A percentile compares a stretch with the other conserved stretches of the same genome.
phyloP scores from a whole-genome alignment of 2,797 vertebrate species.

The Propithecus perrieri region DNA sequence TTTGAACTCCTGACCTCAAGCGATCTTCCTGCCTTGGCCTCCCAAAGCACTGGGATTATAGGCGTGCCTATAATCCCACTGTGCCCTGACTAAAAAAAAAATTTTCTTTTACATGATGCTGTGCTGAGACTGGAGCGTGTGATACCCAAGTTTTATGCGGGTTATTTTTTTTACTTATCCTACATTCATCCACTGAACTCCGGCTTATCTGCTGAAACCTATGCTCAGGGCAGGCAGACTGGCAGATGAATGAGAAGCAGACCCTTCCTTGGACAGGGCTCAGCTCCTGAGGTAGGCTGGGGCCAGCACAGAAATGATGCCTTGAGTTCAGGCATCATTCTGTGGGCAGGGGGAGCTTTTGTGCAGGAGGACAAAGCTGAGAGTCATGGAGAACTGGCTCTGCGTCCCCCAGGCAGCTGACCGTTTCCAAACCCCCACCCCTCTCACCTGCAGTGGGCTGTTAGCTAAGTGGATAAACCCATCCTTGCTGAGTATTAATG shows the following conservation, averaged over 20 bases:
- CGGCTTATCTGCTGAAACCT: background rate
- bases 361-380: background rate
- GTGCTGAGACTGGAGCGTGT: background rate
- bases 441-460: background rate
- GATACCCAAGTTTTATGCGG: fast-evolving
- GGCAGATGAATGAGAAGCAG: background rate
- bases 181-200: background rate
- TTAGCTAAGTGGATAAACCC: background rate
- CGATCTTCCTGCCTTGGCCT: background rate
- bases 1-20: background rate
- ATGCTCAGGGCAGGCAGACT: background rate
- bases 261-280: background rate
- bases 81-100: background rate
- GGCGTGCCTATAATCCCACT: background rate
- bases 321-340: background rate
- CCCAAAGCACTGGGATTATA: background rate
- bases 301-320: background rate
- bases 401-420: background rate
- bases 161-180: background rate
- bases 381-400: background rate
- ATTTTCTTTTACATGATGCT: background rate
- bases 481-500: too few relatives aligned
- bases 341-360: background rate
- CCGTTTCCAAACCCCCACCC: background rate
- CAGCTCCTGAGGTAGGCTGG: background rate